Base-by-base conservation (phyloP, 2,113 vertebrate genomes). In the Ifrita kowaldi region DNA sequence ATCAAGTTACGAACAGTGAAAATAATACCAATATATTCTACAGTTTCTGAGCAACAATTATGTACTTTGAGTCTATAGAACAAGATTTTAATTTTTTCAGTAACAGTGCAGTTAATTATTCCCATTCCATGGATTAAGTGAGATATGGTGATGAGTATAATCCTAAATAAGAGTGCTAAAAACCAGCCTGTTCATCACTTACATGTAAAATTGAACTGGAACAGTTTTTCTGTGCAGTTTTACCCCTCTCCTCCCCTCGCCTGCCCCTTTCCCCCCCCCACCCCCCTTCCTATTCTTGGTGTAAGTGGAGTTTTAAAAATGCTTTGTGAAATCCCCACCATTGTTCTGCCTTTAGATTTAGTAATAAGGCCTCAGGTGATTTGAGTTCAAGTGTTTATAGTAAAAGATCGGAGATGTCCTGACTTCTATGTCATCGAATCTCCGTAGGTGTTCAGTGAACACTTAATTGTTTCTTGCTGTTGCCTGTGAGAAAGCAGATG, bases 241-340 rank as follows among this genome's bases (percentile, higher is more conserved):
- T 87, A 65, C 39, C 3, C 10, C 4, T 64, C 2, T 8, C 47
- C 47, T 14, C 13, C 39, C 39, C 39, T 23, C 5, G 11, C 22
- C 47, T 12, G 19, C 46, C 11, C 13, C 5, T n/a, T n/a, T n/a
- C 11, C 3, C 23, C 24, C 10, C 9, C 6, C 9, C 5, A 3
- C 44, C 44, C 5, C 4, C 2, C 14, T 63, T 56, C 27, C 2
- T 6, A 46, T 63, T 76, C 37, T 76, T 55, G 10, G 41, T 46
- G 12, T 80, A 71, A 80, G 49, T 10, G 7, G 3, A 49, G 13
- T 49, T 23, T 59, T 76, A 68, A 84, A 88, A 71, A 46, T n/a
- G 4, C 2, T 71, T 59, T n/a, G 3, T 41, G 33, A 79, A 63
- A 59, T 64, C 11, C 3, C 7, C 13, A 55, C 5, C 2, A 14